phyloP scores from a whole-genome alignment of 2,888 invertebrate species.

The Pachycephus smyrnensis region DNA sequence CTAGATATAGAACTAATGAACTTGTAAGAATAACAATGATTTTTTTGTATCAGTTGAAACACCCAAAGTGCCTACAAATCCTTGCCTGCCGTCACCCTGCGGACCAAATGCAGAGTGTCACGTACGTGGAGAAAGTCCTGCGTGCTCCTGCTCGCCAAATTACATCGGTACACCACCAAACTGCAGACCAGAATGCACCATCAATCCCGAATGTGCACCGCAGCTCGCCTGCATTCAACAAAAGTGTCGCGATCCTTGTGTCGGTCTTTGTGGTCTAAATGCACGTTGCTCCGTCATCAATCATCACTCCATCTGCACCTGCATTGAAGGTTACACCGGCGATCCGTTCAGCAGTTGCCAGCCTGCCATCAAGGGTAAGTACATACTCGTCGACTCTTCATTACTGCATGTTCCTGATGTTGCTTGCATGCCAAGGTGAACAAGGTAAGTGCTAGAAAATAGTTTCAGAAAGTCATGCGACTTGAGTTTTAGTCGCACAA shows the following conservation, averaged over 20 bases:
- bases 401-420: constrained; percentile 9
- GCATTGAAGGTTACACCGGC: constrained; percentile 68
- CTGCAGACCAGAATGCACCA: constrained; percentile 72
- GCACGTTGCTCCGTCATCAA: constrained; percentile 72
- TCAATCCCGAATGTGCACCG: constrained; percentile 71
- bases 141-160: constrained; percentile 71
- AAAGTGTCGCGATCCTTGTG: constrained; percentile 74
- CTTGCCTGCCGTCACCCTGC: constrained; percentile 71
- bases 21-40: neutral
- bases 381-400: neutral
- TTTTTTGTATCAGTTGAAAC: constrained; percentile 28
- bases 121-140: constrained; percentile 69
- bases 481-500: neutral
- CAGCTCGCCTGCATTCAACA: constrained; percentile 72
- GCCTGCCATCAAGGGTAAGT: constrained; percentile 56
- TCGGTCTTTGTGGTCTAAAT: constrained; percentile 70
- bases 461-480: neutral
- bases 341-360: constrained; percentile 71
- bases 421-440: constrained; percentile 32
- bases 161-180: constrained; percentile 72
- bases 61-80: constrained; percentile 59
- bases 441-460: constrained; percentile 47
- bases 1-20: neutral
- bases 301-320: constrained; percentile 73
- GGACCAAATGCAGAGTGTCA: constrained; percentile 72